These are phyloP conservation scores for Caenorhabditis angaria DNA, from an alignment of 2,888 invertebrate genomes.

Conservation along the genomic window DNA sequence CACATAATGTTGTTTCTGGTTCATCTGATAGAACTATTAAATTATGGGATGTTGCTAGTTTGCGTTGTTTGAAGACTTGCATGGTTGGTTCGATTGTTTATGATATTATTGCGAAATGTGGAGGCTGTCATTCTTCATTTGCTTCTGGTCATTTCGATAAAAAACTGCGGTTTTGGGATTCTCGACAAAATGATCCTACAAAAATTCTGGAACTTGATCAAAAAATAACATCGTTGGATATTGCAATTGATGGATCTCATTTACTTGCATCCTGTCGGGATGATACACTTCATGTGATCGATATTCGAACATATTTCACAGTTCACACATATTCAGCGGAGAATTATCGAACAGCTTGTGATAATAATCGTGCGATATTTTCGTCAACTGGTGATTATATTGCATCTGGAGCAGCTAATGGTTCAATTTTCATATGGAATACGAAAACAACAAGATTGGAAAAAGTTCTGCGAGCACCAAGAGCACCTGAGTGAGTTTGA, in stretches of 20 bases:
- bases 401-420: conserved; percentile 42
- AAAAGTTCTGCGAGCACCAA: conserved; percentile 28
- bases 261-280: conserved; percentile 91
- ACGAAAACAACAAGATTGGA: conserved; percentile 48
- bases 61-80: conserved; percentile 78
- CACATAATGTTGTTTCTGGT: conserved; percentile 81
- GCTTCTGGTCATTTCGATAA: conserved; percentile 86
- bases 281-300: conserved; percentile 91
- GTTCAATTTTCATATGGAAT: conserved; percentile 49
- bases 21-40: conserved; percentile 97
- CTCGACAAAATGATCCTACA: conserved; percentile 79
- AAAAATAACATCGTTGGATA: conserved; percentile 82
- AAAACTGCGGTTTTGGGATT: conserved; percentile 94
- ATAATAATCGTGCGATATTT: conserved; percentile 57
- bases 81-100: conserved; percentile 65
- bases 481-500: conserved; percentile 32
- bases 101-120: conserved; percentile 81
- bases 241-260: conserved; percentile 82
- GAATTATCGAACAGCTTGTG: conserved; percentile 79
- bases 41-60: conserved; percentile 95
- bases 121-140: conserved; percentile 23
- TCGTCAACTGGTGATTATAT: conserved; percentile 51
- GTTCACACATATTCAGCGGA: conserved; percentile 89
- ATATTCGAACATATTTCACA: conserved; percentile 89
- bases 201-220: conserved; percentile 86